Evolutionary conservation across 2,888 invertebrate species (phyloP).

Genomic region (Malthinus flaveolus): DNA sequence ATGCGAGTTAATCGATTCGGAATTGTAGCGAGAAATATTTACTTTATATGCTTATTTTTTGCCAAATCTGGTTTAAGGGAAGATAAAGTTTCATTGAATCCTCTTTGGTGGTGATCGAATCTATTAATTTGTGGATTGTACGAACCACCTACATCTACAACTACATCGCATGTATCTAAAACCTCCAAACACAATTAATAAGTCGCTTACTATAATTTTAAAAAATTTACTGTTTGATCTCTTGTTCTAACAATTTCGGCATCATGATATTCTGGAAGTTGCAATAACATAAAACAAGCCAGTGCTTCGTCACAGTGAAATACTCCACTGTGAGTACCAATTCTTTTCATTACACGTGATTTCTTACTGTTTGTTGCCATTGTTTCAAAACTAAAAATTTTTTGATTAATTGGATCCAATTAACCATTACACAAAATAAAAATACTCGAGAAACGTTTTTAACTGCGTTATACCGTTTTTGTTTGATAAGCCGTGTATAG

Average conservation of each 20-base stretch:
- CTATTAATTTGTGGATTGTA: constrained; percentile 76
- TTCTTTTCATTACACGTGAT: constrained; percentile 52
- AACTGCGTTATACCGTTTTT: no score
- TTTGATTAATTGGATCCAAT: no score
- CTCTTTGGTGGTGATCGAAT: constrained; percentile 95
- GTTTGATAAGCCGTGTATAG: background rate
- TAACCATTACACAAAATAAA: no score
- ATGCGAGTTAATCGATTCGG: constrained; percentile 6
- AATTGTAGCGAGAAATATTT: constrained; percentile 18
- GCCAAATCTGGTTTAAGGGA: constrained; percentile 64
- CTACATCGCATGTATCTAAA: constrained; percentile 84
- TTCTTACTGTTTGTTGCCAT: constrained; percentile 50
- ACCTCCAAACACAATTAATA: constrained; percentile 45
- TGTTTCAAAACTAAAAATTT: constrained; percentile 43
- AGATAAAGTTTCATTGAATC: constrained; percentile 70
- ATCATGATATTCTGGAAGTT: constrained; percentile 77
- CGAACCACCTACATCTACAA: constrained; percentile 91
- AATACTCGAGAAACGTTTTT: no score
- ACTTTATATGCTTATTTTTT: constrained; percentile 64
- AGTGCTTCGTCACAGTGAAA: constrained; percentile 95
- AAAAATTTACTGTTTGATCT: constrained; percentile 54
- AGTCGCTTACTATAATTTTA: background rate
- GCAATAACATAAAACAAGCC: constrained; percentile 90
- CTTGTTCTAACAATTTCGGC: constrained; percentile 77
- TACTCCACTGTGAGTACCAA: constrained; percentile 78